Percentiles rank a stretch among this genome's conserved stretches.
Conservation (phyloP, 2,113 vertebrate genomes). For the Mesoclemmys tuberculata region DNA sequence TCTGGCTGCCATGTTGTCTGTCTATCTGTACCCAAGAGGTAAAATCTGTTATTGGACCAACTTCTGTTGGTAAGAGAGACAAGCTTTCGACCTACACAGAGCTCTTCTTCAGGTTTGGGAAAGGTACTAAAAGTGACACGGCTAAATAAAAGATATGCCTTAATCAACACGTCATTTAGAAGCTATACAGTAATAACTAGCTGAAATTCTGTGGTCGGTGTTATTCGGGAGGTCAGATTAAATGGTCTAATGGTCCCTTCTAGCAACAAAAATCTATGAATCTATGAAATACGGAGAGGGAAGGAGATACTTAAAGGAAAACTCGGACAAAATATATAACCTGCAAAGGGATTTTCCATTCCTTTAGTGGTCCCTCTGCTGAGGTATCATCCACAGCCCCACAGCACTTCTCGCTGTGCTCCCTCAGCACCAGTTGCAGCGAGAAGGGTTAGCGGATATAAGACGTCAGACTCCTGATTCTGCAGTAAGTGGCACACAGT, state of each 20-base stretch:
- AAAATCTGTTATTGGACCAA: not conserved
- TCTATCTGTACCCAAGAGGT: not conserved
- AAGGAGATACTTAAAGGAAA: not conserved
- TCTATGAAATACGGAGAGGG: not conserved
- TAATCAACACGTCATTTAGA: not conserved
- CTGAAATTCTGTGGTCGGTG: not conserved
- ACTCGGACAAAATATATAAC: not conserved
- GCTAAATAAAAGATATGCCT: not conserved
- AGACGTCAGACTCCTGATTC: slow-evolving; percentile 66
- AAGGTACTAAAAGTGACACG: not conserved
- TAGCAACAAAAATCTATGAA: not conserved
- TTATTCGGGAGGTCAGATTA: not conserved
- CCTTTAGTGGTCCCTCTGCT: not conserved
- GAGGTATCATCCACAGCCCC: not conserved
- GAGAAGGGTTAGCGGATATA: not conserved
- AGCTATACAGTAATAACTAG: not conserved
- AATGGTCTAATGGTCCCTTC: not conserved
- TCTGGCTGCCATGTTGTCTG: not conserved
- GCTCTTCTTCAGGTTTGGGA: not conserved
- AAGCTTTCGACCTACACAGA: not conserved
- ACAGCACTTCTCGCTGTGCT: not conserved
- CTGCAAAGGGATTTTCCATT: not conserved
- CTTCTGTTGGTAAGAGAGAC: not conserved
- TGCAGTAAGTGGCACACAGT: slow-evolving; percentile 70
- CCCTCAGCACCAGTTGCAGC: not conserved